Evolutionary conservation across 2,113 vertebrate genomes (phyloP), one percentile per base, ranked within the genome.

Genomic region (Erythrolamprus reginae): DNA sequence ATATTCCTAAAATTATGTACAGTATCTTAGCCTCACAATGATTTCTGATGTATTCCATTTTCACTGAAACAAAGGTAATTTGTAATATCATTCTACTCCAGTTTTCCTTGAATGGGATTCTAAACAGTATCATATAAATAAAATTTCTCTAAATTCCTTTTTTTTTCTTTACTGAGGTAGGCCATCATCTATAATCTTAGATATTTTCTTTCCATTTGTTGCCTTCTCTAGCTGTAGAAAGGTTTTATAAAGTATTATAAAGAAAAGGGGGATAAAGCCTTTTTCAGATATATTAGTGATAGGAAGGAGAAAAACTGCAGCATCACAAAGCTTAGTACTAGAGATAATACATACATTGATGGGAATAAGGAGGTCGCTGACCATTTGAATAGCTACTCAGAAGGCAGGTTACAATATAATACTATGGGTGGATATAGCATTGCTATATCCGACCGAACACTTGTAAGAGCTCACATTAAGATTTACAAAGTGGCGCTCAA

Each of bases 31-130:
- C 88, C 94, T 28, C 19, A 84, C 4, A 89, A 53, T 47, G 86
- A 89, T 77, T 82, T 28, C 82, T 86, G 82, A 86, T 77, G 85
- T 58, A 89, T 65, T 82, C 92, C 1, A 89, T 89, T 92, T 93
- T 88, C 48, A 92, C 84, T 88, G 65, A 90, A 93, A 90, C 88
- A 89, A 93, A 95, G 91, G 89, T 90, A 91, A 91, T 92, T 92
- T 12, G 90, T 91, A 52, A 87, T 95, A 70, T 92, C 87, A 88
- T 92, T 94, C 10, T 92, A 13, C 6, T 91, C 93, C 38, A 58
- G 0, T 53, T 90, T 94, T 87, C 33, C 86, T 77, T 92, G 61
- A 93, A 92, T 88, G 45, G 7, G 58, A 33, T 82, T 90, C 5
- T 53, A 47, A 94, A 4, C 26, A 55, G 48, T 51, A 92, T 88